These are phyloP conservation scores for Alviniconcha strummeri DNA, from an alignment of 2,888 invertebrate genomes.

Conservation along the genomic window DNA sequence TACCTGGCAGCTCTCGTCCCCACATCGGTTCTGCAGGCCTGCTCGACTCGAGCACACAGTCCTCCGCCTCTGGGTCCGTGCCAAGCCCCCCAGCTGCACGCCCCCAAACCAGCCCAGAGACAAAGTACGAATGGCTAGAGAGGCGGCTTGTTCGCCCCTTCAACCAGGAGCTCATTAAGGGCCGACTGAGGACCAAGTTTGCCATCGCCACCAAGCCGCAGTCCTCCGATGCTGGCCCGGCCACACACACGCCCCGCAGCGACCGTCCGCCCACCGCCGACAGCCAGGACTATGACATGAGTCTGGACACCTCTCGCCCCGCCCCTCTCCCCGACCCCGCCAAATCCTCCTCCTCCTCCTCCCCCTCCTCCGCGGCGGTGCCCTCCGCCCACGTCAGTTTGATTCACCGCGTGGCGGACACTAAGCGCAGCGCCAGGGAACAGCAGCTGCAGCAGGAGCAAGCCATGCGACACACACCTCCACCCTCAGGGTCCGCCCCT, in stretches of 20 bases:
- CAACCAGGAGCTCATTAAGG: constrained; percentile 55
- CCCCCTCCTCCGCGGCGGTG: background rate
- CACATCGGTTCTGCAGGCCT: background rate
- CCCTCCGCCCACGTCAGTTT: constrained; percentile 3
- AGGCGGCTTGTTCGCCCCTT: constrained; percentile 60
- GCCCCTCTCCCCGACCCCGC: background rate
- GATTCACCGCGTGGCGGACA: constrained; percentile 25
- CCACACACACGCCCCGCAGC: constrained; percentile 52
- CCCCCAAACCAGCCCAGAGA: constrained; percentile 32
- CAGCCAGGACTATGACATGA: constrained; percentile 59
- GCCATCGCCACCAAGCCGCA: constrained; percentile 52
- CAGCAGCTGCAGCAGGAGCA: constrained; percentile 9
- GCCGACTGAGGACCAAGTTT: constrained; percentile 53
- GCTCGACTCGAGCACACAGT: no score
- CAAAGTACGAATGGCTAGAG: constrained; percentile 60
- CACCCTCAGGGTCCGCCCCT: background rate
- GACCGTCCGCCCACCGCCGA: constrained; percentile 52
- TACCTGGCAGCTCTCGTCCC: background rate
- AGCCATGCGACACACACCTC: constrained; percentile 7
- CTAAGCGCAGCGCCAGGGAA: constrained; percentile 3
- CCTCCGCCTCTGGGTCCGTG: no score
- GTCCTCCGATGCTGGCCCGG: constrained; percentile 56
- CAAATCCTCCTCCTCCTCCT: background rate
- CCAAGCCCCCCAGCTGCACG: background rate
- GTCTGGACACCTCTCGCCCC: background rate